Evolutionary conservation across 2,113 vertebrate species (phyloP).

Genomic region (Sphyrna mokarran): DNA sequence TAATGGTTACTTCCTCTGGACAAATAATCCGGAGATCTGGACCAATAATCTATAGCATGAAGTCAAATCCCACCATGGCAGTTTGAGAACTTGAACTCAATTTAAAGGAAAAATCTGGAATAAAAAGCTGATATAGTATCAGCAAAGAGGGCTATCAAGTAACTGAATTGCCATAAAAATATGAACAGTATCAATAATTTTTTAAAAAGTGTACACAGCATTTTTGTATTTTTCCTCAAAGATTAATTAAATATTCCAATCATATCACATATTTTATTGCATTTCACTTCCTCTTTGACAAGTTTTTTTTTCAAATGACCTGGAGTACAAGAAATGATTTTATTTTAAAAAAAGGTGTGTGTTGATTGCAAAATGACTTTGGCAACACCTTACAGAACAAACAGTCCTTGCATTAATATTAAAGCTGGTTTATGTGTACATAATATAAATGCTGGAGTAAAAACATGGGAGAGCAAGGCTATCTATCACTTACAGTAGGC

Average conservation of each 20-base stretch:
- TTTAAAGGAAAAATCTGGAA: not conserved
- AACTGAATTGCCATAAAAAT: not conserved
- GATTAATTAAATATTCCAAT: slow-evolving; percentile 11
- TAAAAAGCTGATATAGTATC: not conserved
- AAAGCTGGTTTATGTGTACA: slow-evolving; percentile 32
- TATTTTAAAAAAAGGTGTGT: not conserved
- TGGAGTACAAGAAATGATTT: slow-evolving; percentile 17
- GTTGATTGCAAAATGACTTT: slow-evolving; percentile 21
- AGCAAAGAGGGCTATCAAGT: not conserved
- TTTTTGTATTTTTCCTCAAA: not conserved
- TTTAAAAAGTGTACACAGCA: not conserved
- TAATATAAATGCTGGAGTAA: slow-evolving; percentile 30
- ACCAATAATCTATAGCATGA: not conserved
- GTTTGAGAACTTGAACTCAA: not conserved
- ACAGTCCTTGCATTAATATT: slow-evolving; percentile 30
- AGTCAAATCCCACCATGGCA: not conserved
- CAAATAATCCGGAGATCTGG: not conserved
- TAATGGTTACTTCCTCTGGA: not conserved
- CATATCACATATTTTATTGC: not conserved
- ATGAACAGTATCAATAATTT: slow-evolving; percentile 3
- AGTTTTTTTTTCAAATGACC: not conserved
- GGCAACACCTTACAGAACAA: slow-evolving; percentile 30
- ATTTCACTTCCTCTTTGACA: slow-evolving; percentile 1
- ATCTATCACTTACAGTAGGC: slow-evolving; percentile 34
- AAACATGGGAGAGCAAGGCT: slow-evolving; percentile 26